Percentiles rank a stretch among this genome's conserved stretches.
Evolutionary conservation across 2,888 invertebrate genomes (phyloP).

Genomic region (Orthonevra nobilis): DNA sequence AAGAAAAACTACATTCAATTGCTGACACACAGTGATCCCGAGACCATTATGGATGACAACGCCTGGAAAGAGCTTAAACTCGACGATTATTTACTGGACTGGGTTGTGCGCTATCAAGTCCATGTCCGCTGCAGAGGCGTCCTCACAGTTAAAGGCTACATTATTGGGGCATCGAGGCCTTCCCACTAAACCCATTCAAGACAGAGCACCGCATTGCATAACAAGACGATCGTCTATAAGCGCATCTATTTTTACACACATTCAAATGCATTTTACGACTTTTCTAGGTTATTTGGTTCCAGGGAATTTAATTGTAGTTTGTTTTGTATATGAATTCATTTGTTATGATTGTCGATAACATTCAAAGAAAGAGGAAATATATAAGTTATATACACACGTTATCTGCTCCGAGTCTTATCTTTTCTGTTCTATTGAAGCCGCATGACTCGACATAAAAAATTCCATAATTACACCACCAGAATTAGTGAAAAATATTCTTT

Average conservation of each 20-base stretch:
- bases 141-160: constrained; percentile 93
- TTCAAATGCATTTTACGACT: constrained; percentile 59
- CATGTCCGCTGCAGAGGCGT: constrained; percentile 96
- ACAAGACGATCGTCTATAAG: constrained; percentile 15
- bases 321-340: constrained; percentile 46
- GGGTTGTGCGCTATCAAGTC: constrained; percentile 93
- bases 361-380: constrained; percentile 28
- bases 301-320: constrained; percentile 56
- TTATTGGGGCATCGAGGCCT: constrained; percentile 80
- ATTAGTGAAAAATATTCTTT: too few relatives aligned
- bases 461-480: too few relatives aligned
- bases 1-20: constrained; percentile 94
- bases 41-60: constrained; percentile 81
- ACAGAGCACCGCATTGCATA: constrained; percentile 46
- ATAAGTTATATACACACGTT: constrained; percentile 32
- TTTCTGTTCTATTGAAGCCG: background rate
- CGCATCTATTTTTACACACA: constrained; percentile 60
- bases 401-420: background rate
- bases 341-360: constrained; percentile 35
- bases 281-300: constrained; percentile 56
- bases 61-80: constrained; percentile 83
- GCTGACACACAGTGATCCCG: constrained; percentile 96
- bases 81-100: constrained; percentile 83
- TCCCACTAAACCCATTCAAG: too few relatives aligned
- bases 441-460: background rate